phyloP scores from a whole-genome alignment of 2,797 vertebrate species.

The Sebastes steindachneri region DNA sequence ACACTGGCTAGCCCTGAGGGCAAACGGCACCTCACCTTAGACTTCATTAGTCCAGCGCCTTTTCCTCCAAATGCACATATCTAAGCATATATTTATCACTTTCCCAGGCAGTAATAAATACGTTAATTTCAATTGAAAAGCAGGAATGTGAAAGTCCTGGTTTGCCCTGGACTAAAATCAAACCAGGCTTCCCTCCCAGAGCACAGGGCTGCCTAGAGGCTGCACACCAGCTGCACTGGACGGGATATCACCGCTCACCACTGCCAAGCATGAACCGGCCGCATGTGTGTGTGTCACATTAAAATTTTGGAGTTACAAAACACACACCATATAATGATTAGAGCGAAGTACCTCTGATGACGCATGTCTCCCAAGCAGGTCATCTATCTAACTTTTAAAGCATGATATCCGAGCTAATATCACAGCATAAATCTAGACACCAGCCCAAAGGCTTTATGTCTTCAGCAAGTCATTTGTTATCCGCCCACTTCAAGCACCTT shows the following conservation, averaged over 20 bases:
- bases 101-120: conserved; percentile 61
- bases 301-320: conserved; percentile 50
- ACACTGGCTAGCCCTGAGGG: conserved; percentile 40
- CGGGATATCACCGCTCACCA: conserved; percentile 48
- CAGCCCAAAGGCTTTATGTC: conserved; percentile 43
- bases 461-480: conserved; percentile 57
- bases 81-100: conserved; percentile 67
- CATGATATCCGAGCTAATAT: conserved; percentile 35
- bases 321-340: conserved; percentile 36
- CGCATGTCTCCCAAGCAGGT: conserved; percentile 29
- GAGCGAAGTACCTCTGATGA: conserved; percentile 3
- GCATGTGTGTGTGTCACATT: conserved; percentile 47
- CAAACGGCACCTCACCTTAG: conserved; percentile 52
- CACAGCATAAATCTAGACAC: conserved; percentile 47
- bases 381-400: conserved; percentile 40
- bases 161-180: conserved; percentile 72
- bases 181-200: conserved; percentile 65
- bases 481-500: conserved; percentile 29
- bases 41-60: conserved; percentile 47
- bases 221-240: conserved; percentile 70
- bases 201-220: conserved; percentile 59
- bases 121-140: conserved; percentile 72
- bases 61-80: conserved; percentile 49
- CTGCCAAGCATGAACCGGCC: conserved; percentile 59
- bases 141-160: conserved; percentile 71